Percentiles rank a stretch among this genome's conserved stretches.
Conservation (phyloP, 2,888 invertebrate genomes). For the Sicus ferrugineus region DNA sequence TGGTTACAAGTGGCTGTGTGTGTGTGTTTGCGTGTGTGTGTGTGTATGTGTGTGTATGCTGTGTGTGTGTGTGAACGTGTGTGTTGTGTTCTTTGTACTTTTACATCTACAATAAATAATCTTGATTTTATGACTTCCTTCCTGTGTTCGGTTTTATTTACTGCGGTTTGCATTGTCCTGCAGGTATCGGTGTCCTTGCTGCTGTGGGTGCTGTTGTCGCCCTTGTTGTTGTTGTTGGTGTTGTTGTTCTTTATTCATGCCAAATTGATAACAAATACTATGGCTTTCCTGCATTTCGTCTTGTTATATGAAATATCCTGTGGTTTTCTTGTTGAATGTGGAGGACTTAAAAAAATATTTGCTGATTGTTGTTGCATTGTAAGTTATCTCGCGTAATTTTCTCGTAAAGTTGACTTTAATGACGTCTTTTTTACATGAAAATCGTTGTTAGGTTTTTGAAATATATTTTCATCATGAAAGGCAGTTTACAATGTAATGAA, state of each 20-base stretch:
- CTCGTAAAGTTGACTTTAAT: no score
- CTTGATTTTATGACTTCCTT: slow-evolving; percentile 12
- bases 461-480: no score
- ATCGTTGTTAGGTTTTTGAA: background rate
- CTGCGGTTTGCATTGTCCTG: background rate
- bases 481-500: background rate
- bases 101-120: background rate
- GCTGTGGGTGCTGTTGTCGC: background rate
- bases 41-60: background rate
- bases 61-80: background rate
- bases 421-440: no score
- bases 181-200: background rate
- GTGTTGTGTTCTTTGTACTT: background rate
- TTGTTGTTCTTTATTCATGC: background rate
- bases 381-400: background rate
- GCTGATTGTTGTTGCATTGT: background rate
- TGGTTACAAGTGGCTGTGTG: background rate
- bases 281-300: background rate
- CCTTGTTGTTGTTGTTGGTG: background rate
- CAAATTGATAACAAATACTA: slow-evolving; percentile 13
- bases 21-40: background rate
- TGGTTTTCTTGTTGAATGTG: background rate
- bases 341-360: no score
- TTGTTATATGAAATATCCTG: slow-evolving; percentile 1
- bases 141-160: background rate